Conservation (phyloP, 2,888 invertebrate genomes). For the Venusia cambrica region DNA sequence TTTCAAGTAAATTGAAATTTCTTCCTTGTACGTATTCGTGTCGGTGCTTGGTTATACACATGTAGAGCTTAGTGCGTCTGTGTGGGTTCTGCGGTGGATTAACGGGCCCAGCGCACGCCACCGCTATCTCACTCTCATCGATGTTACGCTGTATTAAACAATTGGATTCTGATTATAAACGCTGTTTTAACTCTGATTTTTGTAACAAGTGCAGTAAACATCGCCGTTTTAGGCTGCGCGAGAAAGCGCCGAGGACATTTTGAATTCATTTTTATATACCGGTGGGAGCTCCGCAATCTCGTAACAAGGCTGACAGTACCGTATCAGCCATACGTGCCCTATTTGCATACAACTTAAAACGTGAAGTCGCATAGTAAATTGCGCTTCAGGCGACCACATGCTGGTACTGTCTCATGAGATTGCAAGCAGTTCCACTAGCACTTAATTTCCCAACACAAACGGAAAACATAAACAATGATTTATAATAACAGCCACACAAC, state of each 20-base stretch:
- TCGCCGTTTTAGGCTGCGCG: conserved; percentile 8
- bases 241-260: conserved; percentile 15
- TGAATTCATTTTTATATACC: conserved; percentile 24
- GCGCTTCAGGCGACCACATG: conserved; percentile 48
- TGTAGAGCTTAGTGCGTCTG: conserved; percentile 24
- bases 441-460: conserved; percentile 77
- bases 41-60: conserved; percentile 24
- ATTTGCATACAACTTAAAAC: conserved; percentile 39
- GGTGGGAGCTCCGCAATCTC: conserved; percentile 21
- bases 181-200: conserved; percentile 43
- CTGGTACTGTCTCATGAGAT: conserved; percentile 52
- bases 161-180: conserved; percentile 72
- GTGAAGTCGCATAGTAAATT: conserved; percentile 42
- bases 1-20: conserved; percentile 67
- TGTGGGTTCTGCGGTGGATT: conserved; percentile 49
- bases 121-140: conserved; percentile 67
- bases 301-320: conserved; percentile 23
- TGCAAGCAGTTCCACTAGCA: conserved; percentile 64
- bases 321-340: conserved; percentile 26
- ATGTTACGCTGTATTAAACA: conserved; percentile 74
- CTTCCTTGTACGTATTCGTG: conserved; percentile 51
- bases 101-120: conserved; percentile 66
- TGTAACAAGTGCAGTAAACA: conserved; percentile 20
- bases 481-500: conserved; percentile 79
- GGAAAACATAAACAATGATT: conserved; percentile 82